A percentile compares a stretch with the other conserved stretches of the same genome.
phyloP scores from a whole-genome alignment of 1,140 invertebrate genomes.

The Bombus turneri region DNA sequence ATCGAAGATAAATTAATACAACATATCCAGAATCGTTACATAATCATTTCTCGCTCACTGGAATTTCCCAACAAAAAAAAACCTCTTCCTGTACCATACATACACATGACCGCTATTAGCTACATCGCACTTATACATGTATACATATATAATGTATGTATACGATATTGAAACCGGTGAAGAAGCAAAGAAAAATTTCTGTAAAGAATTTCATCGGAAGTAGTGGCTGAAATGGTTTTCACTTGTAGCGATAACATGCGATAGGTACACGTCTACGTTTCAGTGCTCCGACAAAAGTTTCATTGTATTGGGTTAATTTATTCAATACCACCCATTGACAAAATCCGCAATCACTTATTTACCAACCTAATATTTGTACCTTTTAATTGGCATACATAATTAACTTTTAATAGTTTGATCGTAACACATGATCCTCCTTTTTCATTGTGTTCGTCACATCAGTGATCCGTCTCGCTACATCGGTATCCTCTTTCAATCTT shows the following conservation, averaged over 20 bases:
- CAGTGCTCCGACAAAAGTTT: not conserved
- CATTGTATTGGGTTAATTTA: not conserved
- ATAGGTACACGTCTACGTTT: not conserved
- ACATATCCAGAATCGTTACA: not conserved
- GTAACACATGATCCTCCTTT: not conserved
- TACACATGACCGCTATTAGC: not conserved
- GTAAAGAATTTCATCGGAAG: not conserved
- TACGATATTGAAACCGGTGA: not conserved
- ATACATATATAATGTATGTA: no score
- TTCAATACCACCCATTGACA: no score
- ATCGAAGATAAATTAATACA: not conserved
- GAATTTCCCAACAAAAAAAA: not conserved
- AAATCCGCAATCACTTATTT: no score
- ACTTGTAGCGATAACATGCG: not conserved
- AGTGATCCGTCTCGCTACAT: no score
- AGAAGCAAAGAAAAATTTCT: not conserved
- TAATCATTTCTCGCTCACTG: not conserved
- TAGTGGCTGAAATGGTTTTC: not conserved
- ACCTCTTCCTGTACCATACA: not conserved
- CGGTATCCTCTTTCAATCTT: not conserved
- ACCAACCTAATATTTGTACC: no score
- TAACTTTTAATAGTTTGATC: not conserved
- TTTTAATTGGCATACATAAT: no score
- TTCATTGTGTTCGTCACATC: not conserved
- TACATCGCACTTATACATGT: not conserved